Evolutionary conservation across 2,888 invertebrate species (phyloP).

Genomic region (Eupithecia pulchellata): DNA sequence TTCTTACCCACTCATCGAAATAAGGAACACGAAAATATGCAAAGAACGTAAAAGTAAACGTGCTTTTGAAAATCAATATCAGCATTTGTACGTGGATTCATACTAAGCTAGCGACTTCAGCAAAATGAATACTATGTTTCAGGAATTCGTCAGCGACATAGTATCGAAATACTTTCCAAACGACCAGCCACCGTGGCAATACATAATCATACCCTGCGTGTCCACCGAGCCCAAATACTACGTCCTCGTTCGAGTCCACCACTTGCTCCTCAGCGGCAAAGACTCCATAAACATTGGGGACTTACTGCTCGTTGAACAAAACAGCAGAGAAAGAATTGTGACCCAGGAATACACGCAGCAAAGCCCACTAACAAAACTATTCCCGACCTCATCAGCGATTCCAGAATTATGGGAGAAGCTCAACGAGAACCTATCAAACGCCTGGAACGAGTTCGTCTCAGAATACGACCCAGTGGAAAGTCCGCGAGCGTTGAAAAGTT

Average conservation of each 20-base stretch:
- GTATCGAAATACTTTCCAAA: conserved; percentile 91
- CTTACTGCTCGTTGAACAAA: conserved; percentile 87
- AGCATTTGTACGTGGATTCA: not conserved
- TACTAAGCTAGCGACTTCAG: not conserved
- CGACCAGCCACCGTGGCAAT: conserved; percentile 92
- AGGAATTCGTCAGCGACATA: conserved; percentile 92
- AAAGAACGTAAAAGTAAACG: not conserved
- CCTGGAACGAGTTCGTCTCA: conserved; percentile 92
- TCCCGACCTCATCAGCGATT: conserved; percentile 86
- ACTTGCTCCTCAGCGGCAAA: conserved; percentile 90
- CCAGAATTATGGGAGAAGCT: conserved; percentile 88
- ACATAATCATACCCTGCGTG: conserved; percentile 88
- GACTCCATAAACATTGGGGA: conserved; percentile 90
- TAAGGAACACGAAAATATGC: not conserved
- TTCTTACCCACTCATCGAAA: not conserved
- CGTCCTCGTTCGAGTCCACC: conserved; percentile 90
- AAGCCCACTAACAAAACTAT: conserved; percentile 83
- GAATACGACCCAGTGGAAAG: conserved; percentile 92
- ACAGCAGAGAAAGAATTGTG: conserved; percentile 66
- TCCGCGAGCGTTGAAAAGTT: conserved; percentile 86
- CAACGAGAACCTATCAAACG: conserved; percentile 88
- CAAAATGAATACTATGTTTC: conserved; percentile 49
- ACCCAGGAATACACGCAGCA: conserved; percentile 61
- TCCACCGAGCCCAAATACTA: conserved; percentile 86
- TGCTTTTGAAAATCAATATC: not conserved